Conservation (phyloP, 2,113 vertebrate genomes). For the Paratilapia polleni region DNA sequence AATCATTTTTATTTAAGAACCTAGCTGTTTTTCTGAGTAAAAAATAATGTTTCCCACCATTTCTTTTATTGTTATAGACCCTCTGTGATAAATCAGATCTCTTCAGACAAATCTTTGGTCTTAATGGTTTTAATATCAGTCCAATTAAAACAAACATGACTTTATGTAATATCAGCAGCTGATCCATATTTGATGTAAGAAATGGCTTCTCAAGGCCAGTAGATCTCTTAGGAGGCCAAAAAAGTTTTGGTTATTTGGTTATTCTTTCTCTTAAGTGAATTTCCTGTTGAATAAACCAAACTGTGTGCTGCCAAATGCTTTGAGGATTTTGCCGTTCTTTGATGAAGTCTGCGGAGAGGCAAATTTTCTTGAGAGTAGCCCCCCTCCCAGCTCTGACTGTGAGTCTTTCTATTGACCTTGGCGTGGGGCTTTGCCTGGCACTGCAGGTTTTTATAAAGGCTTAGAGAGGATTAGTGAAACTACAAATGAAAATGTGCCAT, state of each 20-base stretch:
- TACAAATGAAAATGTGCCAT: slow-evolving; percentile 42
- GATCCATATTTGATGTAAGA: not conserved
- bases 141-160: not conserved
- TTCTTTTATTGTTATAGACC: fast-evolving
- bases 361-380: not conserved
- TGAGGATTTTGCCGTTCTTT: not conserved
- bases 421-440: not conserved
- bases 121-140: not conserved
- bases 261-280: not conserved
- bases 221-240: not conserved
- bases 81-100: not conserved
- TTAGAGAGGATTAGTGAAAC: slow-evolving; percentile 46
- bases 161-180: not conserved
- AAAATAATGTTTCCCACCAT: not conserved
- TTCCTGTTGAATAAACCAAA: not conserved
- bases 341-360: slow-evolving; percentile 22
- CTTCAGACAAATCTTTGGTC: not conserved
- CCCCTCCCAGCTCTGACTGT: not conserved
- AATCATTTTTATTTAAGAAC: fast-evolving
- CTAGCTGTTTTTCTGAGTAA: not conserved
- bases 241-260: not conserved
- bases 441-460: slow-evolving; percentile 13
- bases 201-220: not conserved
- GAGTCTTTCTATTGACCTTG: slow-evolving; percentile 26
- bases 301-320: not conserved